Conservation (phyloP, 2,888 invertebrate genomes). For the Drosophila meridiana region DNA sequence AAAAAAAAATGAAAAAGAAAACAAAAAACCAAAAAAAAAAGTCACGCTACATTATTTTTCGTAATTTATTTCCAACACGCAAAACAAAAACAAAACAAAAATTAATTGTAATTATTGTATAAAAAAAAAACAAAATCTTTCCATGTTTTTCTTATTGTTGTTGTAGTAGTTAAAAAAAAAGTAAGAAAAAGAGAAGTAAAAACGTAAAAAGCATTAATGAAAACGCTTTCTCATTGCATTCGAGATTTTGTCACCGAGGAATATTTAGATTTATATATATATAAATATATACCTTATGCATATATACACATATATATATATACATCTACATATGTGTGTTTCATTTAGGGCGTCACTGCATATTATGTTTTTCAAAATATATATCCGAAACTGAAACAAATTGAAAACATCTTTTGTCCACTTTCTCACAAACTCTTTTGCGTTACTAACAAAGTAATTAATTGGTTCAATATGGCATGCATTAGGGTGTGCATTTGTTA, state of each 20-base stretch:
- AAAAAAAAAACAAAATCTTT: slow-evolving; percentile 38
- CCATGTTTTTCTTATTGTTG: slow-evolving; percentile 77
- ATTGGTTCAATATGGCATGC: slow-evolving; percentile 19
- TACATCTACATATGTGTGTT: background rate
- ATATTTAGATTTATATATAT: background rate
- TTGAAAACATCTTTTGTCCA: background rate
- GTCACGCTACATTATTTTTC: slow-evolving; percentile 51
- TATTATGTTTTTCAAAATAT: slow-evolving; percentile 71
- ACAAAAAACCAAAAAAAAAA: slow-evolving; percentile 12
- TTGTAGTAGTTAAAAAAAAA: slow-evolving; percentile 58
- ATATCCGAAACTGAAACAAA: slow-evolving; percentile 6
- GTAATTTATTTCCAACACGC: slow-evolving; percentile 41
- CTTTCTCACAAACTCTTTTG: slow-evolving; percentile 13
- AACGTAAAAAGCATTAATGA: background rate
- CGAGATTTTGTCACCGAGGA: slow-evolving; percentile 4
- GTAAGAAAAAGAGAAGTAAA: slow-evolving; percentile 10
- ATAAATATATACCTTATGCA: background rate
- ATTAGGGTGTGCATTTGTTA: slow-evolving; percentile 28
- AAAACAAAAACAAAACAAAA: slow-evolving; percentile 23
- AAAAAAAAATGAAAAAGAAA: background rate
- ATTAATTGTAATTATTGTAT: slow-evolving; percentile 28
- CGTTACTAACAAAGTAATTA: slow-evolving; percentile 30
- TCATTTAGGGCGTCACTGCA: slow-evolving; percentile 16
- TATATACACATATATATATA: background rate
- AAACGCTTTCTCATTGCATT: slow-evolving; percentile 31